Evolutionary conservation across 2,113 vertebrate genomes (phyloP), one percentile per base, ranked within the genome.

Genomic region (Mionectes macconnelli): DNA sequence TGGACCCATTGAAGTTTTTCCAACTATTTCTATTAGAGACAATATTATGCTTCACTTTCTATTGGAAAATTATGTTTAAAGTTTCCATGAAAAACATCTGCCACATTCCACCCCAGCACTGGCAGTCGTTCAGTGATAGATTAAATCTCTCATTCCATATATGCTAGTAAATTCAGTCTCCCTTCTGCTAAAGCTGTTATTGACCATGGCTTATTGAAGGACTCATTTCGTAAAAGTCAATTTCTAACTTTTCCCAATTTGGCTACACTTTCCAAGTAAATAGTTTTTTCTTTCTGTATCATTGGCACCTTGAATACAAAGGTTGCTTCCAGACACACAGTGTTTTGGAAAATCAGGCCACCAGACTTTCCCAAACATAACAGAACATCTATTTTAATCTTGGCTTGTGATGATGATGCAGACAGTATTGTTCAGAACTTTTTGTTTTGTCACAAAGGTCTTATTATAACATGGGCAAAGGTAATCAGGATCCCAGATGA

Each of bases 51-150:
- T 75, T 86, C 73, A 70, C 30, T 89, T 95, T 95, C 93, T 90
- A 67, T 63, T 78, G 90, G 91, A 96, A 97, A 94, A 90, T 86
- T 47, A 81, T 78, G 76, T 87, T 74, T 87, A 87, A 93, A 93
- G 84, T 94, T 94, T 96, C 94, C 89, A 75, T 78, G 73, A 89
- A 90, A 94, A 97, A 93, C 95, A 93, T 89, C 89, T 96, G 93
- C 86, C 92, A 52, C 81, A 64, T 96, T 96, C 89, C 93, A 92
- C 64, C 64, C 91, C 52, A 75, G 93, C 80, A 70, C 8, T 95
- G 95, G 94, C 96, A 95, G 89, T 55, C 3, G 0, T 64, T 96
- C 94, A 94, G 86, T 6, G 0, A 89, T 50, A 94, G 80, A 93
- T 95, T 90, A 97, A 93, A 94, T 87, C 86, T 84, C 42, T 95